Evolutionary conservation across 2,797 vertebrate species (phyloP), one percentile per base, ranked within the genome.

Genomic region (Myiothlypis chrysogaster): DNA sequence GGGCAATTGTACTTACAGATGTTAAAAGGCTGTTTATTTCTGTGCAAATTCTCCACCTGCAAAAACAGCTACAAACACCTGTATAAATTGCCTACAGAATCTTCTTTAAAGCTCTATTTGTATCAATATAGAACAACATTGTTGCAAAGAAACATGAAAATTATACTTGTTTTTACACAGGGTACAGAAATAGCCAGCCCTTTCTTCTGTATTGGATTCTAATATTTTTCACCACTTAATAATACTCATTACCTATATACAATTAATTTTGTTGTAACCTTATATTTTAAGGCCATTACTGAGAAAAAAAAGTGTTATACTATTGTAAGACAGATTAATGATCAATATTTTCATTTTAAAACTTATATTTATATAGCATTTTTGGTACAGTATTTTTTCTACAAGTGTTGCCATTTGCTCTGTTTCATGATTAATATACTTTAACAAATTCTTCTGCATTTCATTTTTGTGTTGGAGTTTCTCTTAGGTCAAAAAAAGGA

Each of bases 21-120:
- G 11, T 82, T 75, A 91, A 90, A 44, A 77, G 46, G 37, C 52
- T 65, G 87, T 63, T 83, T 83, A 86, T 83, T 94, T 92, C 85
- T 63, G 39, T 66, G 53, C 49, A 78, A 89, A 87, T 78, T 94
- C 27, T 82, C 39, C 52, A 72, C 25, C 23, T 66, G 27, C 23
- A 82, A 87, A 72, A 80, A 1, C 34, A 72, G 39, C 32, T 73
- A 87, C 52, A 89, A 72, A 56, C 9, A 75, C 10, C 15, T 18
- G 11, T 21, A 83, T 12, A 91, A 91, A 87, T 12, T 86, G 17
- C 52, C 52, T 88, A 49, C 37, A 83, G 90, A 94, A 89, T 77
- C 37, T 23, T 82, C 82, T 87, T 94, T 86, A 83, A 94, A 81
- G 63, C 32, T 91, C 90, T 79, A 3, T 90, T 94, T 92, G 3